These are phyloP conservation scores for Jordanella pulchra DNA, from an alignment of 2,797 vertebrate genomes.

Conservation along the genomic window DNA sequence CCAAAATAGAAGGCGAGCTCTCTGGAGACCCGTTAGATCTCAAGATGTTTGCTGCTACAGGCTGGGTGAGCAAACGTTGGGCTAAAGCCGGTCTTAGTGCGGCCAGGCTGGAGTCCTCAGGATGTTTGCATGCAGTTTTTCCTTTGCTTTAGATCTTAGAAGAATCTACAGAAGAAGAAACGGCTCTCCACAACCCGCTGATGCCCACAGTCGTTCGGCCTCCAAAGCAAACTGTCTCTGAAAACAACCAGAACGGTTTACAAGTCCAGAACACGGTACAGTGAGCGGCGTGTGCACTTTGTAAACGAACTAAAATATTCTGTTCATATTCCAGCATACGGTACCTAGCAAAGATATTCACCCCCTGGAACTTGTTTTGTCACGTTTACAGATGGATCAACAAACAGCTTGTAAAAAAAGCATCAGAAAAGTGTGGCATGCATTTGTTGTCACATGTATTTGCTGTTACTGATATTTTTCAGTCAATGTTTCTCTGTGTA, in stretches of 20 bases:
- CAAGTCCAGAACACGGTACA: slow-evolving; percentile 85
- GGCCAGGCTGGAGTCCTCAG: not conserved
- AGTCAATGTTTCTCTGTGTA: too few species aligned
- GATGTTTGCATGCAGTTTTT: not conserved
- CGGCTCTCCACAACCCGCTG: slow-evolving; percentile 91
- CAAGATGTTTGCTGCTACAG: slow-evolving; percentile 96
- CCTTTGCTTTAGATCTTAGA: slow-evolving; percentile 86
- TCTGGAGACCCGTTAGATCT: slow-evolving; percentile 97
- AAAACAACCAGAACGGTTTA: slow-evolving; percentile 48
- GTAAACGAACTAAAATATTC: not conserved
- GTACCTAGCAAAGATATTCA: not conserved
- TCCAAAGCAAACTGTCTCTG: slow-evolving; percentile 81
- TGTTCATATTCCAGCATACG: not conserved
- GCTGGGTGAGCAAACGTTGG: slow-evolving; percentile 83
- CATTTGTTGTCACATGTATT: not conserved
- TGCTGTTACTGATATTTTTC: too few species aligned
- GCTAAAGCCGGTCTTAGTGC: not conserved
- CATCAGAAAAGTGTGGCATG: not conserved
- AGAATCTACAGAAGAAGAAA: slow-evolving; percentile 96
- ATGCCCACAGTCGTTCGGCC: slow-evolving; percentile 96
- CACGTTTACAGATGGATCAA: not conserved
- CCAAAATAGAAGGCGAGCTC: slow-evolving; percentile 92
- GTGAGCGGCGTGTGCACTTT: not conserved
- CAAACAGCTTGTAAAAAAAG: not conserved
- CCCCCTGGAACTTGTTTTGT: not conserved